Percentiles rank a stretch among this genome's conserved stretches.
phyloP scores from a whole-genome alignment of 2,797 vertebrate genomes.

The Trachops cirrhosus region DNA sequence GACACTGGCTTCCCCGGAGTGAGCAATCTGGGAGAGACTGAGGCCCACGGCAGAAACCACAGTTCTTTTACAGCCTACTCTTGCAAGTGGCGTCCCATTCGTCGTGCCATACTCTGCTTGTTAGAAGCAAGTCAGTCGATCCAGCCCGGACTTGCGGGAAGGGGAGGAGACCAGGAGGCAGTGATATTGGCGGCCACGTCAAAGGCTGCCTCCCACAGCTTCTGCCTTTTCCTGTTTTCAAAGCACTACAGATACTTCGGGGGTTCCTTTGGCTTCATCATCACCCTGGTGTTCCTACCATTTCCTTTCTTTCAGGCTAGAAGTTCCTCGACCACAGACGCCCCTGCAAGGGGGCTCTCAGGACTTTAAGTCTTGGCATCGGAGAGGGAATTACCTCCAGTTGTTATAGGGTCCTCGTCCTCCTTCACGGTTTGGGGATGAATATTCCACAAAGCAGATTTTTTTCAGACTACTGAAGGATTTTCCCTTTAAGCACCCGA shows the following conservation, averaged over 20 bases:
- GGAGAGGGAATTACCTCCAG: neutral
- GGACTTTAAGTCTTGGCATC: neutral
- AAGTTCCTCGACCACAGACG: neutral
- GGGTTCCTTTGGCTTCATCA: neutral
- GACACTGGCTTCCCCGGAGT: neutral
- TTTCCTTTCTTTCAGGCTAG: neutral
- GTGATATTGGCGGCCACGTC: accelerated
- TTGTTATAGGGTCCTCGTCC: neutral
- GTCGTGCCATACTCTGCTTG: neutral
- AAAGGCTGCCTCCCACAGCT: neutral
- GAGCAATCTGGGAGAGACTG: neutral
- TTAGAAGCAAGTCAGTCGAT: neutral
- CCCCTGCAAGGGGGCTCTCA: neutral
- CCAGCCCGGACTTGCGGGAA: neutral
- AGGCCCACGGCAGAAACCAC: neutral
- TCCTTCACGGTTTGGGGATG: neutral
- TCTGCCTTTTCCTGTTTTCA: neutral
- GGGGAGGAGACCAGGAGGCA: neutral
- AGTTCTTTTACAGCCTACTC: neutral
- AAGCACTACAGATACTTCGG: neutral
- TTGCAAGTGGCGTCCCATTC: neutral
- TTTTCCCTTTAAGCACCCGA: neutral
- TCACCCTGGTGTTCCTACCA: neutral
- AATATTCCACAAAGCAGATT: neutral
- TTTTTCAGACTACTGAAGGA: neutral